Conservation (phyloP, 1,140 invertebrate species). For the Dolichoris vasculosae region DNA sequence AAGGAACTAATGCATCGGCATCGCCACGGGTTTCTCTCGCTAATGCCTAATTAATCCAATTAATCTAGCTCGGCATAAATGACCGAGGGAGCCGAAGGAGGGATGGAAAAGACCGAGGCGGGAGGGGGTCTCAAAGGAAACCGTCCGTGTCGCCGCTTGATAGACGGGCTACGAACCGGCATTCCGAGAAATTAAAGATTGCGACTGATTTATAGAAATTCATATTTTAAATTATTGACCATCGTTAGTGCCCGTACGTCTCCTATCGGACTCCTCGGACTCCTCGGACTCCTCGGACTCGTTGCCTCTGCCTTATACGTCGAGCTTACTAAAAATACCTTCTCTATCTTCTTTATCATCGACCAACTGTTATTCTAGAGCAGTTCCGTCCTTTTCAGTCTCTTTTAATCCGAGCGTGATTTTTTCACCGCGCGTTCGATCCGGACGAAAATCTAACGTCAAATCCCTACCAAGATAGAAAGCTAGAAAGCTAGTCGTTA, state of each 20-base stretch:
- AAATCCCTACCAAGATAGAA: too few species aligned
- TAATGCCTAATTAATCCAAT: constrained; percentile 76
- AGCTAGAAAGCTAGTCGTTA: too few species aligned
- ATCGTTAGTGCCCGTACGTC: constrained; percentile 67
- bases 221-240: constrained; percentile 74
- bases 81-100: constrained; percentile 62
- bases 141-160: constrained; percentile 61
- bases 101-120: constrained; percentile 15
- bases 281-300: too few species aligned
- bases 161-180: constrained; percentile 71
- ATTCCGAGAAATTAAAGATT: constrained; percentile 76
- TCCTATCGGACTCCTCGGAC: constrained; percentile 61
- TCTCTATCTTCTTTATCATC: constrained; percentile 52
- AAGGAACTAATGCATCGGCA: constrained; percentile 68
- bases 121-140: constrained; percentile 59
- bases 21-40: constrained; percentile 64
- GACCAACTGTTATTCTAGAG: not conserved
- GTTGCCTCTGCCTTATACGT: constrained; percentile 12
- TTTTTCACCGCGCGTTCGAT: too few species aligned
- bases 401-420: constrained; percentile 11
- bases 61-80: constrained; percentile 74
- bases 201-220: constrained; percentile 74
- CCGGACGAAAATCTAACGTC: too few species aligned
- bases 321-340: constrained; percentile 45
- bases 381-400: not conserved